phyloP scores from a whole-genome alignment of 2,888 invertebrate genomes.

The Chrysodeixis includens region DNA sequence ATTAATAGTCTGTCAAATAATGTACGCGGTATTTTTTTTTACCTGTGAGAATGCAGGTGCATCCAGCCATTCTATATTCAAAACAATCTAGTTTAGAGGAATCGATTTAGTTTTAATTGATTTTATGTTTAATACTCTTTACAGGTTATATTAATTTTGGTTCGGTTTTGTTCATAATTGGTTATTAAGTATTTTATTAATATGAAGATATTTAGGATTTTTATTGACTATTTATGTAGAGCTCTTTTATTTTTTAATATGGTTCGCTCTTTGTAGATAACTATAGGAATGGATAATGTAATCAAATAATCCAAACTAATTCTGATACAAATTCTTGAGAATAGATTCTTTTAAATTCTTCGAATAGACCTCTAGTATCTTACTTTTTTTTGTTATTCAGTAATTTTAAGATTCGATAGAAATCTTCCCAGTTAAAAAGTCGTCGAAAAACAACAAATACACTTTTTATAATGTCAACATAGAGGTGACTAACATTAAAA shows the following conservation, averaged over 20 bases:
- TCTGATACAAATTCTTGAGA: too few relatives aligned
- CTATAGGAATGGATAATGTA: too few relatives aligned
- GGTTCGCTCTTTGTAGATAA: too few relatives aligned
- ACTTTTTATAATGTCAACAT: slow-evolving; percentile 30
- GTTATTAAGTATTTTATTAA: not conserved
- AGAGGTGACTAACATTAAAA: slow-evolving; percentile 17
- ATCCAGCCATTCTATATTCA: not conserved
- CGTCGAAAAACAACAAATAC: not conserved
- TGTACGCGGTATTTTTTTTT: slow-evolving; percentile 50
- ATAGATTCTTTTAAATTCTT: too few relatives aligned
- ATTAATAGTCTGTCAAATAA: slow-evolving; percentile 62
- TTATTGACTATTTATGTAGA: not conserved
- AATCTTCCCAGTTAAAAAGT: too few relatives aligned
- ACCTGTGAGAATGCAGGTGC: slow-evolving; percentile 19
- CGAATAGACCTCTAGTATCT: too few relatives aligned
- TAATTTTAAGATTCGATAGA: too few relatives aligned
- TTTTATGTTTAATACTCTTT: slow-evolving; percentile 3
- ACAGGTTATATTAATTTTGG: not conserved
- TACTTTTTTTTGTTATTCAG: too few relatives aligned
- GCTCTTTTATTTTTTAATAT: too few relatives aligned
- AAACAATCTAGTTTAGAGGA: not conserved
- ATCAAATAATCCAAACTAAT: too few relatives aligned
- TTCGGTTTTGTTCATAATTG: not conserved
- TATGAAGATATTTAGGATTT: not conserved
- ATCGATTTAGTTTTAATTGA: slow-evolving; percentile 13